A percentile compares a stretch with the other conserved stretches of the same genome.
Evolutionary conservation across 1,140 invertebrate genomes (phyloP).

Genomic region (Polypedilum pembai): DNA sequence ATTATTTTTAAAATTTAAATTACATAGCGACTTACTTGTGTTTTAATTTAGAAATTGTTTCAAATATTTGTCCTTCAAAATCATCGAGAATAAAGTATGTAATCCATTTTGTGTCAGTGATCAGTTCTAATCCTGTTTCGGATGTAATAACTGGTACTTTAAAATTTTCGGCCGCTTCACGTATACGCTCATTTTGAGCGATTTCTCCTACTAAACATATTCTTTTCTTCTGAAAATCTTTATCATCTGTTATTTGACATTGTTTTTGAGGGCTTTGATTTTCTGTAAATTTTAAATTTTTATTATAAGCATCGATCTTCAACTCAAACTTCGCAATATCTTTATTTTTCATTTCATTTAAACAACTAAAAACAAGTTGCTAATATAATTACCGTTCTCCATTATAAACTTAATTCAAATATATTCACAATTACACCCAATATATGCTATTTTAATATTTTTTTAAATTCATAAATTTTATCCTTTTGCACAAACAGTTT

Average conservation of each 20-base stretch:
- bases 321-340: too few relatives aligned
- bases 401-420: not conserved
- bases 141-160: conserved; percentile 56
- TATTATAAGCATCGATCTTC: not conserved
- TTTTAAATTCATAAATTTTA: conserved; percentile 2
- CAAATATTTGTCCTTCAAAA: conserved; percentile 60
- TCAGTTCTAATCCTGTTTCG: conserved; percentile 51
- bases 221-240: conserved; percentile 41
- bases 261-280: not conserved
- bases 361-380: not conserved
- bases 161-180: conserved; percentile 54
- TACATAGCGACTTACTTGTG: conserved; percentile 46
- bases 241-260: not conserved
- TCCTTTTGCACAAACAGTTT: conserved; percentile 6
- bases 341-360: too few relatives aligned
- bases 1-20: not conserved
- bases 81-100: conserved; percentile 64
- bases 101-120: conserved; percentile 50
- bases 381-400: conserved; percentile 12
- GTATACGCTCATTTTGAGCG: conserved; percentile 47
- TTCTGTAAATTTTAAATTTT: not conserved
- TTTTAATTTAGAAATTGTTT: conserved; percentile 55
- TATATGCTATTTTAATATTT: not conserved
- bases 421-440: not conserved
- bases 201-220: conserved; percentile 56